Conservation (phyloP, 2,797 vertebrate species). For the Labeo calbasu region DNA sequence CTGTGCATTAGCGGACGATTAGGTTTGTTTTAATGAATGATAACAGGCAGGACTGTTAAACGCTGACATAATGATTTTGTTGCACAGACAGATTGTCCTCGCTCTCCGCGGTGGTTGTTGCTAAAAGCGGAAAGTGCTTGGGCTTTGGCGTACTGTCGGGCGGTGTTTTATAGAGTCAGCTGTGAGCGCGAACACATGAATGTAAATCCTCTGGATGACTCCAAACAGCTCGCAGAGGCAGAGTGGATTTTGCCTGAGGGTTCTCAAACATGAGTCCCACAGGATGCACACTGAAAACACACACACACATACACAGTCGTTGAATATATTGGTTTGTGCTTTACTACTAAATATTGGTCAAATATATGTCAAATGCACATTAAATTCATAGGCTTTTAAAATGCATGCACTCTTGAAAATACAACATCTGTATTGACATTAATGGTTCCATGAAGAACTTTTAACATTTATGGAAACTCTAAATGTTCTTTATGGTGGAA, state of each 20-base stretch:
- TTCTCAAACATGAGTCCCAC: slow-evolving; percentile 50
- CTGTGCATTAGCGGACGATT: not conserved
- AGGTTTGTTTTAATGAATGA: slow-evolving; percentile 15
- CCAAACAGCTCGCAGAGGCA: slow-evolving; percentile 45
- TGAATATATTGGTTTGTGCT: not conserved
- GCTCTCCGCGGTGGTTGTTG: not conserved
- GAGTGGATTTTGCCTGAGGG: slow-evolving; percentile 55
- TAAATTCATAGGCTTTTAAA: not conserved
- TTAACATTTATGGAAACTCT: not conserved
- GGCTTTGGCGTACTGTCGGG: not conserved
- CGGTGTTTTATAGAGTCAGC: slow-evolving; percentile 29
- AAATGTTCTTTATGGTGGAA: not conserved
- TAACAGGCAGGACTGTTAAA: slow-evolving; percentile 17
- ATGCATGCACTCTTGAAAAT: not conserved
- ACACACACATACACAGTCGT: slow-evolving; percentile 33
- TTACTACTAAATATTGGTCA: not conserved
- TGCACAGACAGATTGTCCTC: not conserved
- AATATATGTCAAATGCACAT: not conserved
- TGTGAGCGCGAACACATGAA: slow-evolving; percentile 44
- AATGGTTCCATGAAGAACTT: not conserved
- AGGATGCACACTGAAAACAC: slow-evolving; percentile 50
- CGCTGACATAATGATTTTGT: not conserved
- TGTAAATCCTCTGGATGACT: slow-evolving; percentile 53
- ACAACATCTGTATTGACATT: not conserved
- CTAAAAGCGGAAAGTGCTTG: not conserved